Evolutionary conservation across 2,888 invertebrate species (phyloP).

Genomic region (Scotopteryx bipunctaria): DNA sequence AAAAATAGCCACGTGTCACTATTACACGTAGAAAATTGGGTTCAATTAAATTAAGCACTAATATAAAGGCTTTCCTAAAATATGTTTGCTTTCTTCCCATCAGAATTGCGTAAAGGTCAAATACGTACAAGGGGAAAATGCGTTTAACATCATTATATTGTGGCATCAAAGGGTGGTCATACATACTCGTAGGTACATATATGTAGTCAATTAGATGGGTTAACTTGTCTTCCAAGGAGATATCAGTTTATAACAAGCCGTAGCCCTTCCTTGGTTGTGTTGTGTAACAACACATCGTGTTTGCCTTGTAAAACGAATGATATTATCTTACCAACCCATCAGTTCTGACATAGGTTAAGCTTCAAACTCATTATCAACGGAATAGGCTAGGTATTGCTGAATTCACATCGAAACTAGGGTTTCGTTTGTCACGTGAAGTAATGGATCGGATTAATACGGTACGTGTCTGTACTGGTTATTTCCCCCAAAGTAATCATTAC

Average conservation of each 20-base stretch:
- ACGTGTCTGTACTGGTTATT: constrained; percentile 18
- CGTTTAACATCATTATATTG: too few species aligned
- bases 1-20: too few species aligned
- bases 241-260: neutral
- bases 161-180: too few species aligned
- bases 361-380: neutral
- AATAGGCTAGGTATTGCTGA: neutral
- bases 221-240: neutral
- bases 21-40: too few species aligned
- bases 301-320: neutral
- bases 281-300: neutral
- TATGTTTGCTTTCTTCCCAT: too few species aligned
- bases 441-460: constrained; percentile 21
- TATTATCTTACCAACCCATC: neutral
- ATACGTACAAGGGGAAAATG: too few species aligned
- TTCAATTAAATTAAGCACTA: too few species aligned
- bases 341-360: neutral
- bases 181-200: too few species aligned
- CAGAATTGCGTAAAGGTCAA: too few species aligned
- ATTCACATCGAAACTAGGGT: constrained; percentile 15
- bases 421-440: constrained; percentile 11
- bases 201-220: neutral
- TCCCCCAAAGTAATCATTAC: constrained; percentile 24
- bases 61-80: too few species aligned
- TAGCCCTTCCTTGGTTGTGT: neutral